Base-by-base conservation (phyloP, 2,888 invertebrate genomes). In the Diplazon laetatorius region DNA sequence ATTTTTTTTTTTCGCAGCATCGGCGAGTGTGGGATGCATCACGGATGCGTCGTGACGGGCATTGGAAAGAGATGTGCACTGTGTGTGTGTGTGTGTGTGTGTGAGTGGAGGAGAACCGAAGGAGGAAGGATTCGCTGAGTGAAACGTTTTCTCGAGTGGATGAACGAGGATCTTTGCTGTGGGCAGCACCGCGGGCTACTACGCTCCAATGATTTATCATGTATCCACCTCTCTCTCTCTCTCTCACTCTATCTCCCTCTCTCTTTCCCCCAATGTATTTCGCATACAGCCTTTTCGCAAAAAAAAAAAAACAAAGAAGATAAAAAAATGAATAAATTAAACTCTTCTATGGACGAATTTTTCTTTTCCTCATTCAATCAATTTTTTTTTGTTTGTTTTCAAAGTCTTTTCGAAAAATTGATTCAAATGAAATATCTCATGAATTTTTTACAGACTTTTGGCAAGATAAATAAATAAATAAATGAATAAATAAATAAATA, bases 21-120 rank as follows among this genome's bases (percentile, higher is more conserved):
- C 70, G 42, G 57, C n/a, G 70, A 65, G 75, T 75, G 75, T 75
- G 75, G 75, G 75, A 69, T 55, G 69, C 62, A 55, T 69, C 75
- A 69, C 30, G 69, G 37, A 48, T 14, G 63, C 59, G 63, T 50
- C 65, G 70, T 65, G 37, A 65, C 62, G 46, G 57, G 65, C 25
- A 57, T 65, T 57, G 55, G 30, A 55, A n/a, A n/a, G n/a, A n/a
- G n/a, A n/a, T n/a, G n/a, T n/a, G n/a, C n/a, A n/a, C n/a, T n/a
- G n/a, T n/a, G n/a, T n/a, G n/a, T n/a, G n/a, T n/a, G n/a, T n/a
- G n/a, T n/a, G n/a, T n/a, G n/a, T n/a, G n/a, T n/a, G n/a, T n/a
- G n/a, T n/a, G 1, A 16, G 35, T 10, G 9, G 4, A 35, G 10
- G 16, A 35, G 22, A 50, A n/a, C 20, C 62, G 52, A 42, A n/a